Evolutionary conservation across 1,140 invertebrate species (phyloP).

Genomic region (Ridgeia piscesae): DNA sequence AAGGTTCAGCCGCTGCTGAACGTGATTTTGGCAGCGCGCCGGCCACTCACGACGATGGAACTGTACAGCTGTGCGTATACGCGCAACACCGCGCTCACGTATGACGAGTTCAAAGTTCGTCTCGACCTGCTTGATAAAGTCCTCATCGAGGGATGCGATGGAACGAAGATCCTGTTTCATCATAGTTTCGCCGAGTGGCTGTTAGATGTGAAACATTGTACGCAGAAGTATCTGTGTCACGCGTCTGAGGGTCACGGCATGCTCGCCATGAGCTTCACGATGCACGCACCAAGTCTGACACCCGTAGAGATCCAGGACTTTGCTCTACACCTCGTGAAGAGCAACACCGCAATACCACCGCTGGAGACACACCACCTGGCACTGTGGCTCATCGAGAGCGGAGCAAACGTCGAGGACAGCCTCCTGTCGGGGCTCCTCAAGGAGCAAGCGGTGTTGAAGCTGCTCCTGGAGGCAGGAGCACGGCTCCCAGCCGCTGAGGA

Average conservation of each 20-base stretch:
- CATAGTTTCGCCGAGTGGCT: conserved; percentile 94
- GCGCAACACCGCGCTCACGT: conserved; percentile 74
- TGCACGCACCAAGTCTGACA: conserved; percentile 62
- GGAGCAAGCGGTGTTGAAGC: conserved; percentile 49
- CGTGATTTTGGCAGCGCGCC: conserved; percentile 81
- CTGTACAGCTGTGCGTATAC: conserved; percentile 79
- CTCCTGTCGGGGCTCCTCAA: conserved; percentile 46
- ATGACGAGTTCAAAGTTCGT: conserved; percentile 82
- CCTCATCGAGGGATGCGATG: conserved; percentile 56
- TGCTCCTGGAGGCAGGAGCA: conserved; percentile 52
- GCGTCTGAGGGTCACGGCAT: conserved; percentile 85
- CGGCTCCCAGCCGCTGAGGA: conserved; percentile 32
- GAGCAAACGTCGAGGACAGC: conserved; percentile 49
- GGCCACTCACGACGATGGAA: conserved; percentile 77
- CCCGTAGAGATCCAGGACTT: conserved; percentile 63
- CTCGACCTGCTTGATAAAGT: conserved; percentile 77
- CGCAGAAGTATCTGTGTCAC: conserved; percentile 88
- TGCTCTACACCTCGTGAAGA: conserved; percentile 62
- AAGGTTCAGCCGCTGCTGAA: conserved; percentile 84
- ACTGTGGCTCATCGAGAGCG: conserved; percentile 51
- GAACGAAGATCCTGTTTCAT: conserved; percentile 72
- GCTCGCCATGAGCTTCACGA: conserved; percentile 80
- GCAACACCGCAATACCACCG: conserved; percentile 46
- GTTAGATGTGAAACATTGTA: conserved; percentile 93
- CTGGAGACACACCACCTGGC: conserved; percentile 58